Percentiles rank a stretch among this genome's conserved stretches.
Conservation (phyloP, 2,888 invertebrate species). For the Cecidostiba fungosa region DNA sequence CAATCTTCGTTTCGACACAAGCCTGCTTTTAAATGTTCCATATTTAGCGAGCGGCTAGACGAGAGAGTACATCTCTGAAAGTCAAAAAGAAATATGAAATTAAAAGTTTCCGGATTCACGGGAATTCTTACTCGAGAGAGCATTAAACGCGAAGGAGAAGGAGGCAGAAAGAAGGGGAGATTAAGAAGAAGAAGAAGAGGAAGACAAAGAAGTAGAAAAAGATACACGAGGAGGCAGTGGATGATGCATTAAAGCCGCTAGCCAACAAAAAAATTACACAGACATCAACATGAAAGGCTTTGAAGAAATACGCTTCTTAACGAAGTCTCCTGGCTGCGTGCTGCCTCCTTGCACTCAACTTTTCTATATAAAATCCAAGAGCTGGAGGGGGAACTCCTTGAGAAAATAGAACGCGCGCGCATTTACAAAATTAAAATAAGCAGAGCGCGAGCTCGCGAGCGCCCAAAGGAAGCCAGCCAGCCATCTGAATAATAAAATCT, state of each 20-base stretch:
- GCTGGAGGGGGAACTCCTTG: constrained; percentile 14
- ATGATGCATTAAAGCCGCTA: constrained; percentile 26
- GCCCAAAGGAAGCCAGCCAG: constrained; percentile 55
- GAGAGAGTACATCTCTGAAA: neutral
- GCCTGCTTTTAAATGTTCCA: neutral
- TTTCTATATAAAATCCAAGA: constrained; percentile 14
- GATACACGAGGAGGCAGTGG: neutral
- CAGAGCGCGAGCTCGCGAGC: constrained; percentile 49
- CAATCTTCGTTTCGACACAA: neutral
- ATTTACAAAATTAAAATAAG: constrained; percentile 62
- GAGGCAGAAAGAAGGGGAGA: neutral
- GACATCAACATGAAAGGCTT: constrained; percentile 32
- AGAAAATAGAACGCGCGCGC: constrained; percentile 61
- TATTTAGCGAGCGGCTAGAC: neutral
- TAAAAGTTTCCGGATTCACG: neutral
- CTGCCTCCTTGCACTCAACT: constrained; percentile 6
- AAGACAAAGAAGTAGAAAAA: neutral
- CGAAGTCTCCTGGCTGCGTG: constrained; percentile 42
- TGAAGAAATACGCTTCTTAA: constrained; percentile 45
- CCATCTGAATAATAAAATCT: constrained; percentile 63
- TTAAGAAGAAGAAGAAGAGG: neutral
- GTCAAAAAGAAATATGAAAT: neutral
- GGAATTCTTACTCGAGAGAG: neutral
- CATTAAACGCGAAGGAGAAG: neutral
- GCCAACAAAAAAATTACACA: constrained; percentile 13